Percentiles rank a stretch among this genome's conserved stretches.
Evolutionary conservation across 2,797 vertebrate species (phyloP).

Genomic region (Balearica regulorum): DNA sequence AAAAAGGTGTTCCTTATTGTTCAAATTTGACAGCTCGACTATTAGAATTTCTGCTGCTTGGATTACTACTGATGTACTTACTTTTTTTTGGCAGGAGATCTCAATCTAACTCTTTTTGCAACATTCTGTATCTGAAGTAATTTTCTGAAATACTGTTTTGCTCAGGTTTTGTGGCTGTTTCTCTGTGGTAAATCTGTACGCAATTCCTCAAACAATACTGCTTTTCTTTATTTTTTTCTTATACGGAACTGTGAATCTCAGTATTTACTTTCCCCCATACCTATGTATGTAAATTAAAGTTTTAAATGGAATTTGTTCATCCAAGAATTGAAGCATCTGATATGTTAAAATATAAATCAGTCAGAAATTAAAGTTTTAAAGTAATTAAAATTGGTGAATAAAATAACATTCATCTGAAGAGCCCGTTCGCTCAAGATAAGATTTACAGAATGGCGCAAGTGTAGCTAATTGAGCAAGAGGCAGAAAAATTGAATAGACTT

Average conservation of each 20-base stretch:
- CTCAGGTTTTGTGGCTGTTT: background rate
- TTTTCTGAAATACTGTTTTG: slow-evolving; percentile 1
- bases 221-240: background rate
- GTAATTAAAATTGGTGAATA: background rate
- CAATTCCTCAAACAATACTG: background rate
- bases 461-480: background rate
- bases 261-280: background rate
- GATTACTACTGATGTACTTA: background rate
- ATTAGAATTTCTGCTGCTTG: slow-evolving; percentile 8
- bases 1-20: slow-evolving; percentile 19
- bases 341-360: slow-evolving; percentile 5
- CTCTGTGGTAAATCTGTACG: background rate
- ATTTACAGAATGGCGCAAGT: background rate
- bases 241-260: background rate
- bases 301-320: slow-evolving; percentile 9
- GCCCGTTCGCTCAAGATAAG: background rate
- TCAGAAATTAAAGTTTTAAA: background rate
- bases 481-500: background rate
- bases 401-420: background rate
- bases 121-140: background rate
- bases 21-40: slow-evolving; percentile 24
- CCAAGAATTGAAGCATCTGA: background rate
- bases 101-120: background rate
- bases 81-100: background rate
- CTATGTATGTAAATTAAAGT: background rate